Base-by-base conservation (phyloP, 2,113 vertebrate genomes). In the Chrysochloris asiatica region DNA sequence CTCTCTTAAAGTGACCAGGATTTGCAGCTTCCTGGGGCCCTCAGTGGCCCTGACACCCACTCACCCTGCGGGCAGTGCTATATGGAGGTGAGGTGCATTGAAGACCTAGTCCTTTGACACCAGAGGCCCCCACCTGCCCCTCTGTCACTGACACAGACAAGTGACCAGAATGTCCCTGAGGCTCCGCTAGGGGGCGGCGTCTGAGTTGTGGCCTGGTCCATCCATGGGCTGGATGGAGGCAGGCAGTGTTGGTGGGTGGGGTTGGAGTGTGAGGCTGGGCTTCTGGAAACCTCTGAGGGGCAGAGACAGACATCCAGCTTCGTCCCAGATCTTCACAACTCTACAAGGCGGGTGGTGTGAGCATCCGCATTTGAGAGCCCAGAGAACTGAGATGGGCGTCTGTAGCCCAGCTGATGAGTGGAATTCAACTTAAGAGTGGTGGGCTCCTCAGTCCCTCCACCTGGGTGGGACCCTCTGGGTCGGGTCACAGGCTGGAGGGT, bases 401-500 rank as follows among this genome's bases (percentile, higher is more conserved):
- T 1, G 1, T 0, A 2, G 76, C 56, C 30, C 41, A 7, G 33
- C 56, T 3, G 17, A 28, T 12, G 41, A 14, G 52, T 2, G 13
- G 38, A 16, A 24, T 4, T 5, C 52, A 28, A 7, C 52, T 17
- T 8, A 24, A 52, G 21, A 67, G 48, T n/a, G n/a, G n/a, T n/a
- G n/a, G n/a, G n/a, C n/a, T n/a, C n/a, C n/a, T n/a, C n/a, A n/a
- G n/a, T n/a, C n/a, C 16, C 2, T 30, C 36, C 16, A 17, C 0
- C 8, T 41, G 45, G 28, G 21, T 8, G 30, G 2, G 36, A 11
- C 8, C 56, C 30, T 3, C 59, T 0, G 59, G 17, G 10, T 8
- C 1, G 6, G 17, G 50, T 98, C 97, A 99, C 98, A 99, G 95
- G 96, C 98, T 99, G 71, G 98, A 98, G 22, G 98, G 97, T 95